Conservation (phyloP, 2,888 invertebrate species). For the Lithophane socia region DNA sequence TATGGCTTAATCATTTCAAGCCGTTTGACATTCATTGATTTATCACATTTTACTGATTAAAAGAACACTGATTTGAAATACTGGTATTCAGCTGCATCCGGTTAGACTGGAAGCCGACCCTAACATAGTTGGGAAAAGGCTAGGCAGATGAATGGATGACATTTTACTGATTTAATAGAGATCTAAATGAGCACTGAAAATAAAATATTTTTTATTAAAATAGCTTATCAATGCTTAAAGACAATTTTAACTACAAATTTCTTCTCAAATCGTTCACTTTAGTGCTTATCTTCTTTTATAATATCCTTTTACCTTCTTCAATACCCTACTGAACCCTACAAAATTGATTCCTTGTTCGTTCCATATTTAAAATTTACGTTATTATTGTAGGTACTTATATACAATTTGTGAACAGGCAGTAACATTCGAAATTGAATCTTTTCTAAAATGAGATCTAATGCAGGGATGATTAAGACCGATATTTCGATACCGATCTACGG, state of each 20-base stretch:
- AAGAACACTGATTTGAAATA: background rate
- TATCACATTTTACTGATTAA: background rate
- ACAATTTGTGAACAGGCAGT: slow-evolving; percentile 19
- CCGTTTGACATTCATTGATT: background rate
- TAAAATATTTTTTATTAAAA: background rate
- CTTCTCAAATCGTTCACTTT: background rate
- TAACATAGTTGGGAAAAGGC: too few relatives aligned
- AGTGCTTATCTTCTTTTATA: background rate
- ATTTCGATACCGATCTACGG: background rate
- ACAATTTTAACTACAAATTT: background rate
- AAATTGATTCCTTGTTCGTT: background rate
- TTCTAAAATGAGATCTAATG: slow-evolving; percentile 34
- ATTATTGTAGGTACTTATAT: background rate
- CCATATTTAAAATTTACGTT: slow-evolving; percentile 12
- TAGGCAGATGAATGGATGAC: too few relatives aligned
- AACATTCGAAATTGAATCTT: slow-evolving; percentile 5
- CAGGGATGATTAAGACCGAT: background rate
- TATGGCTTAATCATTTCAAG: background rate
- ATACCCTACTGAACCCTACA: too few relatives aligned
- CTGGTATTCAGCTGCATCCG: too few relatives aligned
- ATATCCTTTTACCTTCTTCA: background rate
- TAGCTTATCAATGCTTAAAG: background rate
- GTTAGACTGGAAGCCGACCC: too few relatives aligned
- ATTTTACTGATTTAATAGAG: background rate
- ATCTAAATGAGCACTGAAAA: background rate